Evolutionary conservation across 2,888 invertebrate species (phyloP), one percentile per base, ranked within the genome.

Genomic region (Cryptocephalus moraei): DNA sequence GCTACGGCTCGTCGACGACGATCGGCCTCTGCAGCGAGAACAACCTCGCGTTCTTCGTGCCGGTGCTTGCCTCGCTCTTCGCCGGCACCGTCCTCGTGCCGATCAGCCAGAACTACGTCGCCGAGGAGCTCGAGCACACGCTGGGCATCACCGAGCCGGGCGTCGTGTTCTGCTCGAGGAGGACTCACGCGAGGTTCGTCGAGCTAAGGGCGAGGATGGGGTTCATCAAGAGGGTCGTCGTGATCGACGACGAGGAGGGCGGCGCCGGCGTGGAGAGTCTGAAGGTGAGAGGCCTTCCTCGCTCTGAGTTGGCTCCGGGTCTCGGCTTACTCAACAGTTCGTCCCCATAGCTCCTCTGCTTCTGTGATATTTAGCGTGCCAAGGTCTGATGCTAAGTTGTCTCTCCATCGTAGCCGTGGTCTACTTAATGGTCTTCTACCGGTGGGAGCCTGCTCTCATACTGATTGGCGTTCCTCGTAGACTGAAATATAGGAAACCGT

Each of bases 121-220:
- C 48, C 6, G 32, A 33, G 32, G 63, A 63, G 50, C 36, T 61
- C 12, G 45, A 53, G 11, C 84, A 84, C 60, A 70, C 80, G 12
- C 60, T 82, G 1, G 75, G 74, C 49, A 77, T 85, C 49, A 79
- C 81, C 1, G 79, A 79, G 60, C 84, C 86, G 41, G 80, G 78
- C 62, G 69, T 78, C 43, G 75, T 85, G 53, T 81, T 86, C 60
- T 76, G 78, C 33, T 82, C 84, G 0, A 73, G 75, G n/a, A 63
- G 73, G 22, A 75, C 76, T 1, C 9, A 34, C 10, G 13, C 32
- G 52, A 77, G 75, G 49, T 66, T 81, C 40, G 62, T 73, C 48
- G 75, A 77, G 49, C 74, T 77, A 45, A 71, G 75, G 41, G 41
- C 46, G 9, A 45, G 49, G 13, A 41, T 56, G 38, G 12, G 31